Evolutionary conservation across 2,888 invertebrate genomes (phyloP).

Genomic region (Aleiodes leptofemur): DNA sequence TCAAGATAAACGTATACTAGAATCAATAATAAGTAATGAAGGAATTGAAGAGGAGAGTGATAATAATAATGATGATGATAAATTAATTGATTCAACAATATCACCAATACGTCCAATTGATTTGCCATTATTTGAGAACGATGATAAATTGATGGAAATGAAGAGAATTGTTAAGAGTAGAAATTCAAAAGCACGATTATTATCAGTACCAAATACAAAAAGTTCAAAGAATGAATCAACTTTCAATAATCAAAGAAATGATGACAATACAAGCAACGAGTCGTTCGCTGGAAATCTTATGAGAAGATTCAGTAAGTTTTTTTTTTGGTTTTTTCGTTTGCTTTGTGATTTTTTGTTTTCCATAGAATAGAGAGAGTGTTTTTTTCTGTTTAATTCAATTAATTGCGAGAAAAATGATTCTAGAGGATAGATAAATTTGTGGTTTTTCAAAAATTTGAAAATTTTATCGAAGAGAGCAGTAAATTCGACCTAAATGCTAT

Average conservation of each 20-base stretch:
- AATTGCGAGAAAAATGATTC: not conserved
- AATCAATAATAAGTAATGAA: constrained; percentile 15
- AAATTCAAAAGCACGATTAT: constrained; percentile 81
- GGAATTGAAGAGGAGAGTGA: constrained; percentile 31
- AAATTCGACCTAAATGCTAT: no score
- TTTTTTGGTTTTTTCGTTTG: constrained; percentile 44
- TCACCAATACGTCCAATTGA: constrained; percentile 78
- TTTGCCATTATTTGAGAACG: constrained; percentile 78
- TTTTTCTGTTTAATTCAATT: constrained; percentile 23
- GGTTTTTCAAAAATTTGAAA: not conserved
- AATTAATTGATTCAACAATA: constrained; percentile 33
- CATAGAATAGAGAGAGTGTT: constrained; percentile 32
- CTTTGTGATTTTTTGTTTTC: constrained; percentile 27
- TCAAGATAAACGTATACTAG: constrained; percentile 34
- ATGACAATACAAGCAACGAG: constrained; percentile 58
- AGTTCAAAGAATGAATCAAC: constrained; percentile 76
- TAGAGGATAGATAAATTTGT: constrained; percentile 1
- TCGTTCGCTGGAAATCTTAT: constrained; percentile 86
- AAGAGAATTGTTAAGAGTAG: constrained; percentile 75
- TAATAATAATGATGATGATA: constrained; percentile 36
- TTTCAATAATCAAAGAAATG: constrained; percentile 39
- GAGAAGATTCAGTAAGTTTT: constrained; percentile 91
- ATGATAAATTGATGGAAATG: constrained; percentile 72
- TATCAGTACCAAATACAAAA: constrained; percentile 88
- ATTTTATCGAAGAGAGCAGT: no score